Conservation (phyloP, 2,113 vertebrate species). For the Solenodon paradoxus region DNA sequence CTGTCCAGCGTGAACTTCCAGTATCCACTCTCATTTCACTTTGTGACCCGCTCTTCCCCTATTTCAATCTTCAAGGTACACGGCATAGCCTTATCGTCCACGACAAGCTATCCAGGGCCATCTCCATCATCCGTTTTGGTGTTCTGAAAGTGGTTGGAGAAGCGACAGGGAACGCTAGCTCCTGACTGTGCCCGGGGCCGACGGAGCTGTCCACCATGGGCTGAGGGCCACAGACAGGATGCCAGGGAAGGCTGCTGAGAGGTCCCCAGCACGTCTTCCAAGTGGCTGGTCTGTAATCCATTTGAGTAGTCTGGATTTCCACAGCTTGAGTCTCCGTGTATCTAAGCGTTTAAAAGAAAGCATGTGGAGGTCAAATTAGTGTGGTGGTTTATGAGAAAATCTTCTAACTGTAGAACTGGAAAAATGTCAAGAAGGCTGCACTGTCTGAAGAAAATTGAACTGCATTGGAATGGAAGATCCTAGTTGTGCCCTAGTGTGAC, state of each 20-base stretch:
- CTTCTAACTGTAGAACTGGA: neutral
- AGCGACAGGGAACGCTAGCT: neutral
- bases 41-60: neutral
- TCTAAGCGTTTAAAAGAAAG: conserved; percentile 5
- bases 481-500: neutral
- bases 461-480: neutral
- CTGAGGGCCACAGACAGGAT: neutral
- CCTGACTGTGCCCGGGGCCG: neutral
- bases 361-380: neutral
- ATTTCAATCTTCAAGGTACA: neutral
- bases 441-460: neutral
- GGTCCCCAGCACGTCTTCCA: neutral
- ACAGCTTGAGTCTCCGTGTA: neutral
- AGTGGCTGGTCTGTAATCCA: neutral
- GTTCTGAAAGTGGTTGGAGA: neutral
- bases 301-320: neutral
- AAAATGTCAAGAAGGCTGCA: neutral
- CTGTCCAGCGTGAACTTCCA: neutral
- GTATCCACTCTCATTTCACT: neutral
- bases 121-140: neutral
- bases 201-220: neutral
- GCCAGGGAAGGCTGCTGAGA: neutral
- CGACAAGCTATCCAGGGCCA: neutral
- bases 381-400: neutral
- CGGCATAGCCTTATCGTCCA: neutral